Conservation (phyloP, 1,140 invertebrate genomes). For the Philotrypesis tridentata region DNA sequence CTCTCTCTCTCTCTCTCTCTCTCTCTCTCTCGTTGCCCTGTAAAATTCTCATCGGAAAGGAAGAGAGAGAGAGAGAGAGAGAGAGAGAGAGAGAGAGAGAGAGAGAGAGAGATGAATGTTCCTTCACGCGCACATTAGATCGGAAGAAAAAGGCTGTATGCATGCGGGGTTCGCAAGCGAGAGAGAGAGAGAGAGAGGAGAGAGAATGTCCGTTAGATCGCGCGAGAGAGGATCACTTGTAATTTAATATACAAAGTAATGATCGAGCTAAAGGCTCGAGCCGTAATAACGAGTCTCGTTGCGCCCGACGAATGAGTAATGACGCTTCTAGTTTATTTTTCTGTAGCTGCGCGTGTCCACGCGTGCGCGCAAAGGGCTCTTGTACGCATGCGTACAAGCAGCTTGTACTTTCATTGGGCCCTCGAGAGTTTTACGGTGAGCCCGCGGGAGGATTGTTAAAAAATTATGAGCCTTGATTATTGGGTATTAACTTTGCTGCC, state of each 20-base stretch:
- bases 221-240: slow-evolving; percentile 35
- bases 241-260: slow-evolving; percentile 47
- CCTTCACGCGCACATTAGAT: slow-evolving; percentile 2
- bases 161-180: background rate
- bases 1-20: background rate
- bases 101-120: slow-evolving; percentile 15
- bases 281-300: slow-evolving; percentile 43
- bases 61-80: too few relatives aligned
- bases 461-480: background rate
- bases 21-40: background rate
- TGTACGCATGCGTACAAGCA: background rate
- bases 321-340: slow-evolving; percentile 43
- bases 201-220: slow-evolving; percentile 17
- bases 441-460: background rate
- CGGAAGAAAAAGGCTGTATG: background rate
- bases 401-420: slow-evolving; percentile 32
- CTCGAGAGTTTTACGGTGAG: background rate
- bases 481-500: background rate
- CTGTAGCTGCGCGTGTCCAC: background rate
- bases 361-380: background rate
- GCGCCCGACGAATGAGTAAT: slow-evolving; percentile 36
- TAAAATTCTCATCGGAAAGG: slow-evolving; percentile 17
- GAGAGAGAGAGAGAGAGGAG: background rate
- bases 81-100: background rate
- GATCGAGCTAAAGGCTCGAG: slow-evolving; percentile 14